Percentiles rank a stretch among this genome's conserved stretches.
phyloP scores from a whole-genome alignment of 2,797 vertebrate species.

The Cirrhinus molitorella region DNA sequence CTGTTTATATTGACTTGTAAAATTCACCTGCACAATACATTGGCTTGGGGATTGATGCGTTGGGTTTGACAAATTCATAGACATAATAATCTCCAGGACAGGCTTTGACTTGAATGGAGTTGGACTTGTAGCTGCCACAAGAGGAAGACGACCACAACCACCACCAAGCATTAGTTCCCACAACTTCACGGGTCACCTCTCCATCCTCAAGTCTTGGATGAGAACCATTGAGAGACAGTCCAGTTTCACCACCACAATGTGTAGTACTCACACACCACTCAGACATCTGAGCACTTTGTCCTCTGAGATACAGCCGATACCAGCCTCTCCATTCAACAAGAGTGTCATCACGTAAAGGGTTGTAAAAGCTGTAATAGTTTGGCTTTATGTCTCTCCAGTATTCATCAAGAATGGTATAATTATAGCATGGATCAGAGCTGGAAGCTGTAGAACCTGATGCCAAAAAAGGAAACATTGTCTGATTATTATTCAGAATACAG shows the following conservation, averaged over 20 bases:
- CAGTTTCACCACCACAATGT: background rate
- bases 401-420: background rate
- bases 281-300: conserved; percentile 26
- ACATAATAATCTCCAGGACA: background rate
- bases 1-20: background rate
- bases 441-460: background rate
- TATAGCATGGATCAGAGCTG: background rate
- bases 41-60: background rate
- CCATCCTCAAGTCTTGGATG: conserved; percentile 7
- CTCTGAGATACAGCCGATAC: conserved; percentile 22
- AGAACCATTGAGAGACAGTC: conserved; percentile 17
- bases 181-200: conserved; percentile 2
- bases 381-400: background rate
- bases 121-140: background rate
- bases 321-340: conserved; percentile 24
- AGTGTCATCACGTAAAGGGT: background rate
- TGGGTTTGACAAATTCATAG: conserved; percentile 2
- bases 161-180: background rate
- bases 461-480: background rate
- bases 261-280: background rate
- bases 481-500: background rate
- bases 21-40: conserved; percentile 38
- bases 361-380: no score
- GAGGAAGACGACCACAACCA: background rate
- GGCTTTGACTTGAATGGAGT: background rate